These are phyloP conservation scores for Syngnathus floridae DNA, from an alignment of 2,113 vertebrate species.

Conservation along the genomic window DNA sequence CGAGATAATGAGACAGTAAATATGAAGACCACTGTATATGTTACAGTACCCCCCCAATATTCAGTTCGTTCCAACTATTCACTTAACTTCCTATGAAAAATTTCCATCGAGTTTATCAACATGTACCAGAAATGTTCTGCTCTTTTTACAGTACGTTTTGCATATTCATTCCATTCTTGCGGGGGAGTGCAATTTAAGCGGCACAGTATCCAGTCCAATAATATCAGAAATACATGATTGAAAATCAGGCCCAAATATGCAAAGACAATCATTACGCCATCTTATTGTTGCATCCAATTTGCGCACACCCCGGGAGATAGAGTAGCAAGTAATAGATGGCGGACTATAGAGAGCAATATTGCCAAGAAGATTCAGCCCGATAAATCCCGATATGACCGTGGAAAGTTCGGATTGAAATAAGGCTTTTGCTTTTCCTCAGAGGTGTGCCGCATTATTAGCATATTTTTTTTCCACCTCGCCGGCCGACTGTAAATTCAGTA, in stretches of 20 bases:
- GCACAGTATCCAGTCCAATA: constrained; percentile 35
- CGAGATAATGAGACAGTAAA: too few species aligned
- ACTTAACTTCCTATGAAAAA: neutral
- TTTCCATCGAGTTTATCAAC: neutral
- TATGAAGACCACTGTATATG: too few species aligned
- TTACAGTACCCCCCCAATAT: too few species aligned
- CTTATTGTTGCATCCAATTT: constrained; percentile 57
- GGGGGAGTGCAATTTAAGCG: constrained; percentile 40
- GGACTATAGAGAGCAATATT: constrained; percentile 15
- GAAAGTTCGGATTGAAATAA: constrained; percentile 46
- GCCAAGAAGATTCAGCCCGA: constrained; percentile 25
- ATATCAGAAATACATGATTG: constrained; percentile 45
- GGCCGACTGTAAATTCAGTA: constrained; percentile 63
- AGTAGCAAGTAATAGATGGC: constrained; percentile 43
- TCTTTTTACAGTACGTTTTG: constrained; percentile 9
- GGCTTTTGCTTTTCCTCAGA: constrained; percentile 53
- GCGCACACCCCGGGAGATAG: constrained; percentile 31
- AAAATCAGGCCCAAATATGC: constrained; percentile 58
- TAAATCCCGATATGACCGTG: constrained; percentile 19
- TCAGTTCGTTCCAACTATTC: too few species aligned
- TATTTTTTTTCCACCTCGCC: constrained; percentile 29
- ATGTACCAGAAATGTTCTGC: neutral
- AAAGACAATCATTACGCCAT: constrained; percentile 55
- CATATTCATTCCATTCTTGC: constrained; percentile 25
- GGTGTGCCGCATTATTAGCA: constrained; percentile 55